phyloP scores from a whole-genome alignment of 1,140 invertebrate genomes.

The Anadara kagoshimensis region DNA sequence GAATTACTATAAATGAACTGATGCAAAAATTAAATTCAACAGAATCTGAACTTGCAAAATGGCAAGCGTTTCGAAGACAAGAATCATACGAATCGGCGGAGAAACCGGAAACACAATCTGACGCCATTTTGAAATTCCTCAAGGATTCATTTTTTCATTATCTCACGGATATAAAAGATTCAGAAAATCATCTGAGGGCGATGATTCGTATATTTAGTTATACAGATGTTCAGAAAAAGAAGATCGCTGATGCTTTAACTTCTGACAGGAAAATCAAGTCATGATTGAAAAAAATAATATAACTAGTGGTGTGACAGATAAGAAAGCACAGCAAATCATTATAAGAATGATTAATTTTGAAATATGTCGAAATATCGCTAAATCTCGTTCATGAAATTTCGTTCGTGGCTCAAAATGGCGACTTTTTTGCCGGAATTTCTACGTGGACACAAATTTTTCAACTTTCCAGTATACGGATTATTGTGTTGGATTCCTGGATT shows the following conservation, averaged over 20 bases:
- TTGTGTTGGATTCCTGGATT: too few species aligned
- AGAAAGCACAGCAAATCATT: too few species aligned
- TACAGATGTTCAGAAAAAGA: slow-evolving; percentile 60
- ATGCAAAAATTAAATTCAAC: slow-evolving; percentile 54
- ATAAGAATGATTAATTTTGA: too few species aligned
- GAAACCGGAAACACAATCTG: slow-evolving; percentile 62
- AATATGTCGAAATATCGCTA: too few species aligned
- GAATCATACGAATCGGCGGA: slow-evolving; percentile 57
- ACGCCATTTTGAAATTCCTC: slow-evolving; percentile 60
- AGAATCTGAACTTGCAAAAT: slow-evolving; percentile 63
- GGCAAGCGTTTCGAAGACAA: slow-evolving; percentile 59
- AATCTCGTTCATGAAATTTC: too few species aligned
- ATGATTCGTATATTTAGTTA: slow-evolving; percentile 64
- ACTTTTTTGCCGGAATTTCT: too few species aligned
- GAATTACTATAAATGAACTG: slow-evolving; percentile 53
- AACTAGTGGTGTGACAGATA: too few species aligned
- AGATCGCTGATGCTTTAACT: slow-evolving; percentile 34
- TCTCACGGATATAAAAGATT: slow-evolving; percentile 55
- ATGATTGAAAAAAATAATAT: too few species aligned
- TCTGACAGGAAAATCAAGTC: slow-evolving; percentile 5
- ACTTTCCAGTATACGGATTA: too few species aligned
- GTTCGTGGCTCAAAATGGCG: too few species aligned
- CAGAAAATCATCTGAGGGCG: slow-evolving; percentile 57
- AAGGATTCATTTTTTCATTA: slow-evolving; percentile 66
- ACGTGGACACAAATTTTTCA: too few species aligned